Evolutionary conservation across 2,113 vertebrate species (phyloP), one percentile per base, ranked within the genome.

Genomic region (Solea solea): DNA sequence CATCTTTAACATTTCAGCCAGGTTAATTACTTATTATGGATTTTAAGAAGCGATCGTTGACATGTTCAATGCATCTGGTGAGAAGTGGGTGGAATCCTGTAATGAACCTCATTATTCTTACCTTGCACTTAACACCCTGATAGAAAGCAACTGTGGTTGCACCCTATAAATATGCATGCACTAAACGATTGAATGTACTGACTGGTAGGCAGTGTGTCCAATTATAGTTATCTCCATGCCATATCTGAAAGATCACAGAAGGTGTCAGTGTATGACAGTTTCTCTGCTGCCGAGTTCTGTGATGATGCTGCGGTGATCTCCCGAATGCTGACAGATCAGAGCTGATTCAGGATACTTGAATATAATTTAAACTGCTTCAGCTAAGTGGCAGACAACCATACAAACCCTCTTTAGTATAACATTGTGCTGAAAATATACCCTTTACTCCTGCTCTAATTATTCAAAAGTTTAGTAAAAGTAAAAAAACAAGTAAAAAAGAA

Each of bases 1-100:
- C 50, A 68, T 66, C 83, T 77, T 42, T 27, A 76, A 62, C 69
- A 70, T 71, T 86, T 78, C 62, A 72, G 84, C 64, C 74, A 86
- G 76, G 86, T 89, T 90, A 86, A 90, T 90, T 81, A 86, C 80
- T 74, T 84, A 83, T 87, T 84, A 72, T 85, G 85, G 64, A 81
- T 86, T 21, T 74, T 67, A 76, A 69, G 77, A 78, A 74, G 72
- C 52, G 45, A 72, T 74, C 21, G 58, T 42, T 60, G 69, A 71
- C 64, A 85, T 55, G 72, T 81, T 81, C 72, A 82, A 80, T 69
- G 64, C 64, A 66, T 55, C 74, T 59, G 48, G 61, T 51, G 53
- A 64, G 54, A 84, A 76, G 78, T 81, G 63, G 78, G 71, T 61
- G 78, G 78, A 74, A 78, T 78, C 71, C 63, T 66, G 9, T 83